phyloP scores from a whole-genome alignment of 2,113 vertebrate species.

The Leucopternis melanops region DNA sequence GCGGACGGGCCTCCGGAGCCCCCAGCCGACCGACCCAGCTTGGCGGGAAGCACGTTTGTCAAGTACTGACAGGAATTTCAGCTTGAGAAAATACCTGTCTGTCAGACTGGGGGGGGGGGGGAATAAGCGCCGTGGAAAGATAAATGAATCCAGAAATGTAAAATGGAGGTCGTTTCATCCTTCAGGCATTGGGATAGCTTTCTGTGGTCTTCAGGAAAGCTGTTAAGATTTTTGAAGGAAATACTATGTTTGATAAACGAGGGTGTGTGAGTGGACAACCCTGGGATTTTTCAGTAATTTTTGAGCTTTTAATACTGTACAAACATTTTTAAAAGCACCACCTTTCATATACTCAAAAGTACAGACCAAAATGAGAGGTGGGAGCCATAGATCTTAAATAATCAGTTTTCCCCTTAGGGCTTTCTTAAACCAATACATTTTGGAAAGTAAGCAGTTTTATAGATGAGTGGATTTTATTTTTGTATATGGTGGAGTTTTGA shows the following conservation, averaged over 20 bases:
- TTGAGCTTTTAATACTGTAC: not conserved
- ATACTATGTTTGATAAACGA: not conserved
- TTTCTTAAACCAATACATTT: not conserved
- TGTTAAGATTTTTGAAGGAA: not conserved
- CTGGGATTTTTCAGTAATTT: not conserved
- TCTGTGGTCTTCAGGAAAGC: not conserved
- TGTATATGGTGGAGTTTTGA: not conserved
- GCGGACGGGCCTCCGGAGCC: not conserved
- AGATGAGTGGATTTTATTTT: not conserved
- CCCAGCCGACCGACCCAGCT: accelerated
- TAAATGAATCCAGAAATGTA: not conserved
- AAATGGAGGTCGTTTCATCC: not conserved
- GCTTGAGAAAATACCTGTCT: not conserved
- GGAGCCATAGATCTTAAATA: not conserved
- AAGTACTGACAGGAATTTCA: not conserved
- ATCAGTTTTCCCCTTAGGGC: not conserved
- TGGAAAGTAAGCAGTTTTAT: not conserved
- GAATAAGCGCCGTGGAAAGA: not conserved
- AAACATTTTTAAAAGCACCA: not conserved
- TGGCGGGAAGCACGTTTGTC: not conserved
- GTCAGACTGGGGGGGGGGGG: no score
- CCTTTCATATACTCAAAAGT: not conserved
- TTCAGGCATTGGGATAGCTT: not conserved
- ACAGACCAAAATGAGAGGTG: not conserved
- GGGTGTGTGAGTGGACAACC: not conserved